Conservation (phyloP, 1,140 invertebrate genomes). For the Heliconius congener region DNA sequence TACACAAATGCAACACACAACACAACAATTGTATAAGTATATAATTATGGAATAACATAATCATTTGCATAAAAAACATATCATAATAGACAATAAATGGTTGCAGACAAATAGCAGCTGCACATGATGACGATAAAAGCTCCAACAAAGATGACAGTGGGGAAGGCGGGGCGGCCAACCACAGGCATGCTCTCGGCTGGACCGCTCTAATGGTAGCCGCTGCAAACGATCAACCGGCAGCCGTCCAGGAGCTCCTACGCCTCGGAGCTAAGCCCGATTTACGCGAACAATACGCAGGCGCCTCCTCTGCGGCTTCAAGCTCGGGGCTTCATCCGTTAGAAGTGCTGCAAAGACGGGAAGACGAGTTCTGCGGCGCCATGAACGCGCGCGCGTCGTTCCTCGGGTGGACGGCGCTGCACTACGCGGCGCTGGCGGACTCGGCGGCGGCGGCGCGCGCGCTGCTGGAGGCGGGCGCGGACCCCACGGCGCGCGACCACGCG, state of each 20-base stretch:
- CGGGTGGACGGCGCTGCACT: slow-evolving; percentile 95
- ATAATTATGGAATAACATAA: no score
- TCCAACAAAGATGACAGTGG: slow-evolving; percentile 47
- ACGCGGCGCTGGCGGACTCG: slow-evolving; percentile 91
- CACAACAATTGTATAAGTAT: no score
- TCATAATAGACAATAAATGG: neutral
- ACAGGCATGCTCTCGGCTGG: slow-evolving; percentile 90
- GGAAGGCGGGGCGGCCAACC: slow-evolving; percentile 81
- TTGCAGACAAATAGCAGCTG: slow-evolving; percentile 54
- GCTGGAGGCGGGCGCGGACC: slow-evolving; percentile 87
- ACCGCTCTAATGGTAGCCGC: slow-evolving; percentile 92
- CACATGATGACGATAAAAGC: slow-evolving; percentile 35
- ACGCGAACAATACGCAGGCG: slow-evolving; percentile 90
- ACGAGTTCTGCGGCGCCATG: slow-evolving; percentile 90
- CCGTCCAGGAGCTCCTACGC: slow-evolving; percentile 86
- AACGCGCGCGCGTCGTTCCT: slow-evolving; percentile 89
- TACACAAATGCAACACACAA: no score
- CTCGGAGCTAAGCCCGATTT: slow-evolving; percentile 91
- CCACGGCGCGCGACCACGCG: slow-evolving; percentile 88
- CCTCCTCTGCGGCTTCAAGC: slow-evolving; percentile 83
- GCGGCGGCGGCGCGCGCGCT: slow-evolving; percentile 83
- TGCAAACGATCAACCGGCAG: slow-evolving; percentile 86
- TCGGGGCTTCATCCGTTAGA: slow-evolving; percentile 84
- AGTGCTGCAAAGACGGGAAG: slow-evolving; percentile 86
- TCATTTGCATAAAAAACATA: no score